Evolutionary conservation across 2,113 vertebrate genomes (phyloP), one percentile per base, ranked within the genome.

Genomic region (Amazona guildingii): DNA sequence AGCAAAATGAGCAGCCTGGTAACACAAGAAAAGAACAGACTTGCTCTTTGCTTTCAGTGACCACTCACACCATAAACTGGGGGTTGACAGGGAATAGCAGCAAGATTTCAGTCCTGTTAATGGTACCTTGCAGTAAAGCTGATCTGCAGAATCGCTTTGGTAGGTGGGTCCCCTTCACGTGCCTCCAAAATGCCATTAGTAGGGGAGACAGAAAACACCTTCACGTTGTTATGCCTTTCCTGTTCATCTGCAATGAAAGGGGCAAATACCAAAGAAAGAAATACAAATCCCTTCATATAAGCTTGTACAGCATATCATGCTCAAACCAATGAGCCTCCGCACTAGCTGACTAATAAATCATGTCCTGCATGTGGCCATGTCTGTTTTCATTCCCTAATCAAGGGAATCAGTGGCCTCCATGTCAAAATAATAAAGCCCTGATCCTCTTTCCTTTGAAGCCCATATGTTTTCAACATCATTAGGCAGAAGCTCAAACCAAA

Each of bases 41-140:
- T 1, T 19, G 19, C 41, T 51, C n/a, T 75, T 46, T 37, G 54
- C 84, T 79, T 41, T 54, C 39, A 24, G 48, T 6, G 59, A 16
- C 69, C 33, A 2, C 29, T 59, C 43, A 2, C 48, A 35, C 24
- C 1, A 0, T 17, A n/a, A 29, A 12, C 6, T 9, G 27, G 59
- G 48, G 25, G 25, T 67, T 31, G 49, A 13, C 29, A 20, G 41
- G 33, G 31, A 55, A 2, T 5, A 18, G 27, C 29, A 46, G 31
- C 37, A 35, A 9, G 33, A 12, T 44, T 51, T 48, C 31, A 59
- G 63, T 31, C 29, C 44, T 21, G 44, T 7, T 28, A 37, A 46
- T 46, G 15, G 14, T 97, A 99, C 99, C 98, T 98, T 35, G 99
- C 97, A 31, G 97, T 98, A 96, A 99, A 99, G 95, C 91, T 97